Evolutionary conservation across 2,797 vertebrate genomes (phyloP).

Genomic region (Simalia tracyae): DNA sequence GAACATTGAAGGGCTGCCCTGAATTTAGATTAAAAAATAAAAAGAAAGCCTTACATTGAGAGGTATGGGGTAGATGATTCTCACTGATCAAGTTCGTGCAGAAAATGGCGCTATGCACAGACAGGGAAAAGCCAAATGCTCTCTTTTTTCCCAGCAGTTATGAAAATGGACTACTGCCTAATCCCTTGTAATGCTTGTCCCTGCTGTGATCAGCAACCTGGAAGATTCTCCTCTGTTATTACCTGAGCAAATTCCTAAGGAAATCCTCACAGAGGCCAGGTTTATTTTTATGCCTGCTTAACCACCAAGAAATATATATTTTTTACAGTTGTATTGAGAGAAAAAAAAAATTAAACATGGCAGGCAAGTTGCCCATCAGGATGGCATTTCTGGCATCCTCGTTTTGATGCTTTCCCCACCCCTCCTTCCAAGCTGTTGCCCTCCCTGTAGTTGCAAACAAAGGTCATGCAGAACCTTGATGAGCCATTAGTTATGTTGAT

Average conservation of each 20-base stretch:
- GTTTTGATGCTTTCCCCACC: background rate
- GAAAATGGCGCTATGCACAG: background rate
- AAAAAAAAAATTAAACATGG: background rate
- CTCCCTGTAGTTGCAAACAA: background rate
- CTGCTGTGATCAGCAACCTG: background rate
- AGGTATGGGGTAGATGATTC: background rate
- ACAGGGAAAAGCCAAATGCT: background rate
- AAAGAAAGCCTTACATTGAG: background rate
- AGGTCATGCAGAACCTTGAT: constrained; percentile 7
- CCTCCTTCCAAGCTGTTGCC: background rate
- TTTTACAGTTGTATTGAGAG: constrained; percentile 27
- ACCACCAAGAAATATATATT: background rate
- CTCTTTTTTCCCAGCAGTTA: background rate
- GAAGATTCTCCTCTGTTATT: background rate
- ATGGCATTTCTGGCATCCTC: background rate
- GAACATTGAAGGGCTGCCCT: background rate
- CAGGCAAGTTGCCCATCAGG: background rate
- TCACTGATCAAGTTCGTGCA: background rate
- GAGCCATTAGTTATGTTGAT: constrained; percentile 13
- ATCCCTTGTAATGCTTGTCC: background rate
- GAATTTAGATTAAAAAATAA: background rate
- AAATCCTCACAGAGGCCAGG: background rate
- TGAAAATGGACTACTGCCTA: background rate
- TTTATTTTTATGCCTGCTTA: constrained; percentile 11
- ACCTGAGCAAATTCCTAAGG: no score